These are phyloP conservation scores for Nyctibius grandis DNA, from an alignment of 2,797 vertebrate species.

Conservation along the genomic window DNA sequence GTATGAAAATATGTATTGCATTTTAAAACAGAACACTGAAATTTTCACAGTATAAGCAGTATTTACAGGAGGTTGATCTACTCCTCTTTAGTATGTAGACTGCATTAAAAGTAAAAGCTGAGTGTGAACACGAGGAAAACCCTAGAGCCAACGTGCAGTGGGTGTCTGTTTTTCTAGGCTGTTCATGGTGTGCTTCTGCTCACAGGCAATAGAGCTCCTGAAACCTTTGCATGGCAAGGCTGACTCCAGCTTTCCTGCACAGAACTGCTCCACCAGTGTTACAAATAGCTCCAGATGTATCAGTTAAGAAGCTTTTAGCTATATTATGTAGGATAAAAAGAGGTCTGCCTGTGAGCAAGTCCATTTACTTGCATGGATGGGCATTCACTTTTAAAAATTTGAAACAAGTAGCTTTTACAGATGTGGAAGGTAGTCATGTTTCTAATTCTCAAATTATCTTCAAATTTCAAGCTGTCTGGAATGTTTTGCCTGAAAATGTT, in stretches of 20 bases:
- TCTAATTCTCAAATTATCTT: slow-evolving; percentile 8
- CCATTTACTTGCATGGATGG: neutral
- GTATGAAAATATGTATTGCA: neutral
- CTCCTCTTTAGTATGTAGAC: neutral
- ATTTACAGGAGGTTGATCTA: neutral
- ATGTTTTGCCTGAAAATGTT: neutral
- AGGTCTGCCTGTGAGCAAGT: neutral
- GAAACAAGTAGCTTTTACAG: neutral
- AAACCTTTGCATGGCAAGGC: neutral
- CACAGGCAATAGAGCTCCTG: neutral
- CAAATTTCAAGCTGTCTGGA: slow-evolving; percentile 26
- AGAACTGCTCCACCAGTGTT: neutral
- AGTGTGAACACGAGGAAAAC: neutral
- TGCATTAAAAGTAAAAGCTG: neutral
- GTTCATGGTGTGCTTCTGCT: neutral
- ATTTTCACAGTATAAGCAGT: neutral
- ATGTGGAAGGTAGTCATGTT: neutral
- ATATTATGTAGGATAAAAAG: neutral
- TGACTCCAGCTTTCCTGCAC: neutral
- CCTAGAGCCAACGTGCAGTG: neutral
- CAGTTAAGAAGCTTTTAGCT: neutral
- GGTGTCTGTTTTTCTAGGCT: neutral
- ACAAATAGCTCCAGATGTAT: neutral
- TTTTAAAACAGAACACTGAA: neutral
- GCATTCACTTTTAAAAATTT: neutral